phyloP scores from a whole-genome alignment of 2,888 invertebrate species.

The Melangyna quadrimaculata region DNA sequence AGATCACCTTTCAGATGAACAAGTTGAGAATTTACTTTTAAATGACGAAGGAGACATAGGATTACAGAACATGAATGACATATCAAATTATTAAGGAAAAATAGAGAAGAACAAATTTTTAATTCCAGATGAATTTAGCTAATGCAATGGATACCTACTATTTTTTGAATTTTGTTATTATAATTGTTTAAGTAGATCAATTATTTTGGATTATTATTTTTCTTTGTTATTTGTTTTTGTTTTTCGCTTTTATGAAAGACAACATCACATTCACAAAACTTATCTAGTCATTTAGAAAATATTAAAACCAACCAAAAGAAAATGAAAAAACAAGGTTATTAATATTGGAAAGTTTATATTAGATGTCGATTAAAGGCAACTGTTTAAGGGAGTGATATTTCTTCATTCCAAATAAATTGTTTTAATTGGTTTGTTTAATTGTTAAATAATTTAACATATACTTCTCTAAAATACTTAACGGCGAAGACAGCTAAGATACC shows the following conservation, averaged over 20 bases:
- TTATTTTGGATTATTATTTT: neutral
- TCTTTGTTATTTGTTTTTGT: constrained; percentile 59
- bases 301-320: neutral
- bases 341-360: constrained; percentile 57
- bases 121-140: constrained; percentile 46
- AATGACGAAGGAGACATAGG: constrained; percentile 78
- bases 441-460: too few species aligned
- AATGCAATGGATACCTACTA: constrained; percentile 63
- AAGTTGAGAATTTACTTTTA: constrained; percentile 80
- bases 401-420: constrained; percentile 47
- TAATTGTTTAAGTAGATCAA: constrained; percentile 11
- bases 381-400: constrained; percentile 63
- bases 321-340: constrained; percentile 33
- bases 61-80: constrained; percentile 70
- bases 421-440: neutral
- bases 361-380: constrained; percentile 63
- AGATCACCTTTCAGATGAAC: constrained; percentile 80
- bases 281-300: constrained; percentile 66
- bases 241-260: constrained; percentile 70
- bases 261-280: constrained; percentile 34
- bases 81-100: constrained; percentile 72
- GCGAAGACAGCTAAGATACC: too few species aligned
- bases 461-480: too few species aligned
- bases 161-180: constrained; percentile 47
- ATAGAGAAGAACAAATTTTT: neutral